These are phyloP conservation scores for Platichthys flesus DNA, from an alignment of 2,113 vertebrate species.

Conservation along the genomic window DNA sequence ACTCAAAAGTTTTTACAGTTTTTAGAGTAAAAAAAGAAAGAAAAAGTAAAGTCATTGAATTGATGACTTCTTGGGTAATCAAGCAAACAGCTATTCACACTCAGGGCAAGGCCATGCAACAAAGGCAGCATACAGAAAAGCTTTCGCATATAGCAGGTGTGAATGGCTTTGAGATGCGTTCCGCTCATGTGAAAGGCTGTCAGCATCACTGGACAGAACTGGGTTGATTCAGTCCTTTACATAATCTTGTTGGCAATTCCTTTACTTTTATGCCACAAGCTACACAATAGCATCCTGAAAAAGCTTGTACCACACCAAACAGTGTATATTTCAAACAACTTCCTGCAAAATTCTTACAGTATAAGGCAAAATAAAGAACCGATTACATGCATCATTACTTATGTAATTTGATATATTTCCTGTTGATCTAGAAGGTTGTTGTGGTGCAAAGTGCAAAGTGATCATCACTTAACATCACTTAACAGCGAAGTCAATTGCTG, in stretches of 20 bases:
- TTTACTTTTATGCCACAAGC: not conserved
- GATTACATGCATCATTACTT: not conserved
- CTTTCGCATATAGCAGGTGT: slow-evolving; percentile 20
- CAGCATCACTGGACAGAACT: slow-evolving; percentile 25
- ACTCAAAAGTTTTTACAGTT: too few relatives aligned
- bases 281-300: not conserved
- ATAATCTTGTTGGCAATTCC: not conserved
- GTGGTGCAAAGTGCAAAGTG: not conserved
- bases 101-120: slow-evolving; percentile 44
- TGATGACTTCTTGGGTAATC: slow-evolving; percentile 36
- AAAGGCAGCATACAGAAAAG: slow-evolving; percentile 16
- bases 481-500: too few relatives aligned
- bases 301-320: not conserved
- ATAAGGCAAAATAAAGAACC: too few relatives aligned
- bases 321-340: not conserved
- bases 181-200: slow-evolving; percentile 19
- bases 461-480: not conserved
- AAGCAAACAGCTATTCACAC: slow-evolving; percentile 43
- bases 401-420: not conserved
- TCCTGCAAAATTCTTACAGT: not conserved
- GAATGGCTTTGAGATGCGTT: slow-evolving; percentile 38
- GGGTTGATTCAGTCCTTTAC: not conserved
- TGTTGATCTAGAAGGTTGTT: not conserved
- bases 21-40: slow-evolving; percentile 24
- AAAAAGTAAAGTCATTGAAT: slow-evolving; percentile 30